Percentiles rank a stretch among this genome's conserved stretches.
These are phyloP conservation scores for Heliconius nattereri DNA, from an alignment of 1,140 invertebrate genomes.

Conservation along the genomic window DNA sequence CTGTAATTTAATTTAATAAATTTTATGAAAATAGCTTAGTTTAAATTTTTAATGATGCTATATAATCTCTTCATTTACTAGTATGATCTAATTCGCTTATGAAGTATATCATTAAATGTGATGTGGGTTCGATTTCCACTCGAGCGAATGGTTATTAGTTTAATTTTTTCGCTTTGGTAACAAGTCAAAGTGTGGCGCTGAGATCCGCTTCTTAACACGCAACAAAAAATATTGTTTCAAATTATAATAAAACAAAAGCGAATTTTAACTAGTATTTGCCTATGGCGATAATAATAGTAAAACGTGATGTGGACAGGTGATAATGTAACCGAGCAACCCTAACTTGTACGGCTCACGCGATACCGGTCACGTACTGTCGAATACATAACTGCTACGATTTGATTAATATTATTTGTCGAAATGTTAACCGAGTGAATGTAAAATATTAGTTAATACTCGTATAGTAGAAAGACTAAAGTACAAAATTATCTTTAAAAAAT, in stretches of 20 bases:
- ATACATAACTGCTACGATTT: conserved; percentile 37
- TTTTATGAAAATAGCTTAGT: conserved; percentile 6
- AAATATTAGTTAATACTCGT: neutral
- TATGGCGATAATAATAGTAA: conserved; percentile 50
- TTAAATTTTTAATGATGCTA: neutral
- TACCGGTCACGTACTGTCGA: conserved; percentile 48
- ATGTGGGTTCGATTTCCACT: too few relatives aligned
- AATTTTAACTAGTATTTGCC: conserved; percentile 14
- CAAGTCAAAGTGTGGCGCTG: too few relatives aligned
- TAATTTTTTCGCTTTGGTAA: too few relatives aligned
- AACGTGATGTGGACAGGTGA: conserved; percentile 69
- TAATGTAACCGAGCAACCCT: conserved; percentile 55
- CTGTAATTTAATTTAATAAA: conserved; percentile 13
- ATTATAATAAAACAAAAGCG: neutral
- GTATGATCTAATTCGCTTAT: neutral
- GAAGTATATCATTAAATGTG: neutral
- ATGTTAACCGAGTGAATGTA: neutral
- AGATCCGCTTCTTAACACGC: too few relatives aligned
- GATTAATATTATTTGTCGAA: conserved; percentile 14
- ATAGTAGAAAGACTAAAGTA: too few relatives aligned
- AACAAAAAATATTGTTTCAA: neutral
- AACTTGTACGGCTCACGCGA: conserved; percentile 58
- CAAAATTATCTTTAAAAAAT: too few relatives aligned
- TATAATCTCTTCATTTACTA: neutral
- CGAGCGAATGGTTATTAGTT: too few relatives aligned